A percentile compares a stretch with the other conserved stretches of the same genome.
phyloP scores from a whole-genome alignment of 2,113 vertebrate genomes.

The Leucopternis melanops region DNA sequence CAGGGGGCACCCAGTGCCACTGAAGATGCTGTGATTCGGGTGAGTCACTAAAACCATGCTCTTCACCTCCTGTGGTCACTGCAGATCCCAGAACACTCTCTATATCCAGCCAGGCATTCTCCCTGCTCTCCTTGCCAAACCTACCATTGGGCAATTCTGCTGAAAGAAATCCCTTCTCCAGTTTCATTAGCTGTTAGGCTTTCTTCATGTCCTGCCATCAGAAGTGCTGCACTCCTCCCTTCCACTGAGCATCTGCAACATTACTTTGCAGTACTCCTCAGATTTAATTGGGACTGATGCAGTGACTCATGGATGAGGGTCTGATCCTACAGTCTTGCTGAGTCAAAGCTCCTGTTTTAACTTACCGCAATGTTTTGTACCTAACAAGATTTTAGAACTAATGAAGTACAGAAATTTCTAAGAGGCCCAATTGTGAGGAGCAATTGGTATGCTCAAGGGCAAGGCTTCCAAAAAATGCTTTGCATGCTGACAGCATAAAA shows the following conservation, averaged over 20 bases:
- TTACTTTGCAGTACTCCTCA: neutral
- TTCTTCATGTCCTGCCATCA: neutral
- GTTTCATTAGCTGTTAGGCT: neutral
- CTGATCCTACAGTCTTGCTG: neutral
- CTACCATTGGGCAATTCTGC: neutral
- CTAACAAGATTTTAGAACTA: neutral
- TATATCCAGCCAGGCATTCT: neutral
- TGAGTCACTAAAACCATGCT: neutral
- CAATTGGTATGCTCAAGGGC: too few relatives aligned
- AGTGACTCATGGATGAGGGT: neutral
- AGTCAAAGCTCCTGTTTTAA: neutral
- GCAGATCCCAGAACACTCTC: neutral
- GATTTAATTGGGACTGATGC: neutral
- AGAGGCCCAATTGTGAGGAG: too few relatives aligned
- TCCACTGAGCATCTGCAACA: neutral
- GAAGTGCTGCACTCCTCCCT: neutral
- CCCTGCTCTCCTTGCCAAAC: neutral
- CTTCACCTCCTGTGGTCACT: neutral
- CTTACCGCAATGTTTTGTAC: neutral
- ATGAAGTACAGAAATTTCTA: fast-evolving
- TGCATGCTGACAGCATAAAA: too few relatives aligned
- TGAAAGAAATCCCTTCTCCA: neutral
- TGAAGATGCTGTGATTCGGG: neutral
- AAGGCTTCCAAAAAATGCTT: too few relatives aligned
- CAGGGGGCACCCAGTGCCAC: neutral